Evolutionary conservation across 2,113 vertebrate genomes (phyloP), one percentile per base, ranked within the genome.

Genomic region (Urocolius indicus): DNA sequence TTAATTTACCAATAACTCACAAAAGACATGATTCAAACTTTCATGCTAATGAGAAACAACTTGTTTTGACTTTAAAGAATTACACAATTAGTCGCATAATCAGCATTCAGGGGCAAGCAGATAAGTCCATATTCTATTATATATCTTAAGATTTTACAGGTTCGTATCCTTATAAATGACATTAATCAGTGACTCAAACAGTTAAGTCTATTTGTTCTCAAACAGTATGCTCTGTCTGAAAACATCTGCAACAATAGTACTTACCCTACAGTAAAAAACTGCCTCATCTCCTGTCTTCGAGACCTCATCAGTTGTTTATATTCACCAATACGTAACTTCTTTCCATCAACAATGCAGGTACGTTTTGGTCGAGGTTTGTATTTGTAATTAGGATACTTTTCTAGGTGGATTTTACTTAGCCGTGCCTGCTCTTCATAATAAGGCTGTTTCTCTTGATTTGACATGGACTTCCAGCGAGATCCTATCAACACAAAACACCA

Each of bases 371-470:
- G 98, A 21, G 99, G 99, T 97, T 99, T 99, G 98, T 99, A 99
- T 98, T 99, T 99, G 98, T 99, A 99, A 98, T 99, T 99, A 36
- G 99, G 99, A 91, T 99, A 99, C 97, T 99, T 99, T 98, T 99
- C 99, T 98, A 99, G 98, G 97, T 99, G 99, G 84, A 99, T 99
- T 97, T 99, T 99, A 97, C 99, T 99, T 97, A 99, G 98, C 48
- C 99, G 99, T 68, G 99, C 99, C 98, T 99, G 99, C 96, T 99
- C 99, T 95, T 99, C 99, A 4, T 99, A 99, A 91, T 98, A 99
- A 46, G 99, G 99, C 98, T 99, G 99, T 96, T 99, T 99, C 97
- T 99, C 99, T 97, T 99, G 99, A 97, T 99, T 99, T 62, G 99
- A 98, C 99, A 99, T 99, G 52, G 99, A 97, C 98, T 99, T 99